These are phyloP conservation scores for Protodeltote pygarga DNA, from an alignment of 2,888 invertebrate genomes.

Conservation along the genomic window DNA sequence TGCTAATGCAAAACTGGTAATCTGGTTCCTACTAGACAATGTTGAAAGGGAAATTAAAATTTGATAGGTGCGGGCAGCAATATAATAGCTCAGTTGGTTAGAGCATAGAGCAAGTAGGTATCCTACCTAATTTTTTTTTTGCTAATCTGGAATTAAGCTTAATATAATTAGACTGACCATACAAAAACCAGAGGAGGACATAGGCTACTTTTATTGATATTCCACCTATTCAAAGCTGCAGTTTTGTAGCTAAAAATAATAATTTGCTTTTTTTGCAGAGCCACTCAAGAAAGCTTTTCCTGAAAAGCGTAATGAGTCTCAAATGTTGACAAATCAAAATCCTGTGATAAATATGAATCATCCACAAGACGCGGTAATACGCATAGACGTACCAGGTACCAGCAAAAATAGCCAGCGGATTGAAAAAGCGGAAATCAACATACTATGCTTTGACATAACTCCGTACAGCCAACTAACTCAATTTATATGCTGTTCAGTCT, in stretches of 20 bases:
- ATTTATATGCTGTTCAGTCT: conserved; percentile 91
- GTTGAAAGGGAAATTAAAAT: too few species aligned
- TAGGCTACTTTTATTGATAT: too few species aligned
- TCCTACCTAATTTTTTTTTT: too few species aligned
- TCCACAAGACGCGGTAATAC: conserved; percentile 72
- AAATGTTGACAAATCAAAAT: conserved; percentile 10
- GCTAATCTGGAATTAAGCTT: too few species aligned
- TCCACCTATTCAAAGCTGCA: too few species aligned
- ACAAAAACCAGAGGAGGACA: too few species aligned
- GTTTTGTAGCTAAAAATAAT: conserved; percentile 4
- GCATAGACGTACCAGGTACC: conserved; percentile 61
- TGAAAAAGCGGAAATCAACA: conserved; percentile 83
- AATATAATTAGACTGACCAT: too few species aligned
- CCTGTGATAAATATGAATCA: conserved; percentile 48
- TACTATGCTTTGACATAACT: conserved; percentile 92
- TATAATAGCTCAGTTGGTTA: too few species aligned
- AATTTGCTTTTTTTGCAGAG: conserved; percentile 16
- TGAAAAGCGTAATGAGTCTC: conserved; percentile 21
- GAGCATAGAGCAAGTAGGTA: too few species aligned
- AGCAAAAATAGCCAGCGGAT: conserved; percentile 41
- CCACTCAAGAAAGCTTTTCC: conserved; percentile 4
- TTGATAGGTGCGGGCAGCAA: too few species aligned
- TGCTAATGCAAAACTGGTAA: too few species aligned
- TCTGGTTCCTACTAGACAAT: too few species aligned
- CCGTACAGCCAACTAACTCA: conserved; percentile 89